A percentile compares a stretch with the other conserved stretches of the same genome.
Conservation (phyloP, 2,797 vertebrate species). For the Alectoris magna region DNA sequence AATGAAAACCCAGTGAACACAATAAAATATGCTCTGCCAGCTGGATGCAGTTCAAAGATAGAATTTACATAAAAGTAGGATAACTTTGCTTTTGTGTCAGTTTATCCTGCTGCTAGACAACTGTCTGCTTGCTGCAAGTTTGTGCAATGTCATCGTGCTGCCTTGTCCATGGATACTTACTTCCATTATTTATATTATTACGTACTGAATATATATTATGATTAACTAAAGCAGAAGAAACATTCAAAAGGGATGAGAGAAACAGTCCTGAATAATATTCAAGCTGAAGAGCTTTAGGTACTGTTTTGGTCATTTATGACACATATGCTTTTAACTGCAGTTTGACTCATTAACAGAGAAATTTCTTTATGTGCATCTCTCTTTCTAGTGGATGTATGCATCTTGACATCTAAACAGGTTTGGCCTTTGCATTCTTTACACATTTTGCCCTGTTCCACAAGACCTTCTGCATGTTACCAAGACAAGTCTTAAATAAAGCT, state of each 20-base stretch:
- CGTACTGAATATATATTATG: too few species aligned
- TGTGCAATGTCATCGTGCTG: not conserved
- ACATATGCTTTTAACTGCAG: not conserved
- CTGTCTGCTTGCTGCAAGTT: not conserved
- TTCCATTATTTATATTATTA: not conserved
- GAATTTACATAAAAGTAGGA: constrained; percentile 59
- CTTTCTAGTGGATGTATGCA: not conserved
- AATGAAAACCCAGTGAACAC: constrained; percentile 61
- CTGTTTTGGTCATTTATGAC: not conserved
- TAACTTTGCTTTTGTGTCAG: constrained; percentile 45
- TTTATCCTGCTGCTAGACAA: not conserved
- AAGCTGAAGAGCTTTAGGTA: not conserved
- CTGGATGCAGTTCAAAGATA: constrained; percentile 44
- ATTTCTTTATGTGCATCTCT: not conserved
- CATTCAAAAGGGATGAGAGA: not conserved
- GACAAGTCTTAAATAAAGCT: not conserved
- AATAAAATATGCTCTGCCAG: constrained; percentile 47
- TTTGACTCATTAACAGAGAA: not conserved
- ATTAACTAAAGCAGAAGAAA: not conserved
- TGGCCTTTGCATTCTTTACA: not conserved
- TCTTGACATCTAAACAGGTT: not conserved
- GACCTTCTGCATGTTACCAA: not conserved
- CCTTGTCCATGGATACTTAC: not conserved
- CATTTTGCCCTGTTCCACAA: not conserved
- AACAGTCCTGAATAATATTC: not conserved